A percentile compares a stretch with the other conserved stretches of the same genome.
Evolutionary conservation across 2,888 invertebrate genomes (phyloP).

Genomic region (Lucinisca nassula): DNA sequence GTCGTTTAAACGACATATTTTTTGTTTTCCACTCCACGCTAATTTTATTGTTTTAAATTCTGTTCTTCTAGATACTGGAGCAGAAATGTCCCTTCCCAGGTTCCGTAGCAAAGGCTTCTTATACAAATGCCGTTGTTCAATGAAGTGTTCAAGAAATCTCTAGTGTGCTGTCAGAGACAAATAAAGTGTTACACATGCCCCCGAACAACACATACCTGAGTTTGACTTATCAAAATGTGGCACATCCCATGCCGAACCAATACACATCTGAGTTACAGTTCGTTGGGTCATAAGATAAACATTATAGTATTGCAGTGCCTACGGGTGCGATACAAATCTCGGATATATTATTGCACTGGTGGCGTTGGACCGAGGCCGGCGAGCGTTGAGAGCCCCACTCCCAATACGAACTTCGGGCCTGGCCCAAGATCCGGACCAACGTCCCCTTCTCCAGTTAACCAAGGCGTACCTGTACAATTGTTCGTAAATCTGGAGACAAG

Average conservation of each 20-base stretch:
- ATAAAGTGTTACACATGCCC: not conserved
- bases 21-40: too few species aligned
- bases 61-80: too few species aligned
- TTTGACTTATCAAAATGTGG: too few species aligned
- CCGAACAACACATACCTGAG: not conserved
- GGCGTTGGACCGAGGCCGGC: not conserved
- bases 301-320: not conserved
- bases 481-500: not conserved
- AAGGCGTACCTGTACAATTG: not conserved
- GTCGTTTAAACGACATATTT: too few species aligned
- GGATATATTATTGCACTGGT: not conserved
- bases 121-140: not conserved
- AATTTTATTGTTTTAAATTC: too few species aligned
- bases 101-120: too few species aligned
- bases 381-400: not conserved
- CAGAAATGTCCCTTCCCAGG: too few species aligned
- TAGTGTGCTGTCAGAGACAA: not conserved
- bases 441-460: not conserved
- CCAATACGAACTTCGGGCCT: too few species aligned
- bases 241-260: too few species aligned
- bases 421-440: too few species aligned
- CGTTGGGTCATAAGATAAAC: not conserved
- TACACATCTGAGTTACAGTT: not conserved
- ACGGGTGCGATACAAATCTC: not conserved
- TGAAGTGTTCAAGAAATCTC: not conserved